phyloP scores from a whole-genome alignment of 2,888 invertebrate species.

The Philereme transversata region DNA sequence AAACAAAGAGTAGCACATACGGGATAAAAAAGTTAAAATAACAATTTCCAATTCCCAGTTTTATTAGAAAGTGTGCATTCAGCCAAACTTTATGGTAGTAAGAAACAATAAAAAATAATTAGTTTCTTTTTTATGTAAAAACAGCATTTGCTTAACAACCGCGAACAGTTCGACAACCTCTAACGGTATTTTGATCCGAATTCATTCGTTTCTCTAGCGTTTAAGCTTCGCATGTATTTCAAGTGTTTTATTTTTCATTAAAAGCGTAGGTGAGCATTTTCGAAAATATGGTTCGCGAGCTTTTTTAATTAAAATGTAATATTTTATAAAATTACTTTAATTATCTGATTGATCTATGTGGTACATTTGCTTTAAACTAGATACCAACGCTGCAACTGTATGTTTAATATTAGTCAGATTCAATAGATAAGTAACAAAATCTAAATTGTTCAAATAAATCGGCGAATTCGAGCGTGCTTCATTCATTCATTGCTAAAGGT shows the following conservation, averaged over 20 bases:
- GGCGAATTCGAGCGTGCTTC: too few relatives aligned
- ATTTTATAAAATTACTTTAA: neutral
- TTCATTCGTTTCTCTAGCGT: constrained; percentile 54
- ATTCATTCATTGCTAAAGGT: too few relatives aligned
- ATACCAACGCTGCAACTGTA: neutral
- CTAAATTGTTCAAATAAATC: too few relatives aligned
- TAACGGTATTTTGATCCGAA: constrained; percentile 74
- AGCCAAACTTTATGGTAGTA: constrained; percentile 36
- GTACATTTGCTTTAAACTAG: too few relatives aligned
- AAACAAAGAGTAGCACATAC: neutral
- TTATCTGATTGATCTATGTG: too few relatives aligned
- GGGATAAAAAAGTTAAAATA: neutral
- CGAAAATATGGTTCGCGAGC: neutral
- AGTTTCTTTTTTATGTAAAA: constrained; percentile 45
- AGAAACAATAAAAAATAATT: constrained; percentile 40
- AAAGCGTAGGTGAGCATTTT: neutral
- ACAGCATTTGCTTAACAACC: constrained; percentile 55
- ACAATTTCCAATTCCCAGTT: constrained; percentile 13
- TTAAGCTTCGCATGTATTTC: constrained; percentile 36
- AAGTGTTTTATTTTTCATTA: constrained; percentile 33
- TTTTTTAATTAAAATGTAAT: neutral
- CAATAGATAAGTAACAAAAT: too few relatives aligned
- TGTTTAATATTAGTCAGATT: too few relatives aligned
- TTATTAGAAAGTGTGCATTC: constrained; percentile 32
- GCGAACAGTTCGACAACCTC: constrained; percentile 65